Base-by-base conservation (phyloP, 2,797 vertebrate genomes). In the Arnoldichthys spilopterus region DNA sequence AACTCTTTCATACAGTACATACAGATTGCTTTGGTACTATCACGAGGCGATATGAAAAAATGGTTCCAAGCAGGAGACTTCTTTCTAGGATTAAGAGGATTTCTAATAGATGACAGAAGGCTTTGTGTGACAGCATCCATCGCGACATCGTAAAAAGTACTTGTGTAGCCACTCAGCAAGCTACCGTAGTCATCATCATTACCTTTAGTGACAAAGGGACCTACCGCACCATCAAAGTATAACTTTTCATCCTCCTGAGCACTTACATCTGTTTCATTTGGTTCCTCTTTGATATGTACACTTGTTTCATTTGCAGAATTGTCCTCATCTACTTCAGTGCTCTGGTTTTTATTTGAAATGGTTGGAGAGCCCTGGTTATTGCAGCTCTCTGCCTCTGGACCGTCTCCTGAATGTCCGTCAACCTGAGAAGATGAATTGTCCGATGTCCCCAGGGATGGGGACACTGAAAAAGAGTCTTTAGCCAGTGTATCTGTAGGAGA, bases 1-100 rank as follows among this genome's bases (percentile, higher is more conserved):
- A 99, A 99, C 90, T 99, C 98, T 92, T 98, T 99, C 97, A 99
- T 97, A 90, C 98, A 99, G 93, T 99, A 99, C 92, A 96, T 96
- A 90, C 98, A 99, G 90, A 99, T 95, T 87, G 98, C 97, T 94
- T 99, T 99, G 88, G 97, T 99, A 91, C 94, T 95, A 90, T 99
- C 97, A 86, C 96, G 95, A 49, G 97, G 98, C 4, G 98, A 99
- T 92, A 99, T 99, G 89, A 96, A 98, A 87, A 99, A 99, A 86
- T 99, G 98, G 85, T 97, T 98, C 97, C 98, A 99, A 32, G 97
- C 98, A 11, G 97, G 97, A 9, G 97, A 99, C 84, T 99, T 99
- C 91, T 99, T 99, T 72, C 98, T 92, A 6, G 96, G 96, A 88
- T 94, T 95, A 72, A 93, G 86, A 18, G 92, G 95, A 86, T 94